These are phyloP conservation scores for Zapus hudsonius DNA, from an alignment of 2,113 vertebrate species.

Conservation along the genomic window DNA sequence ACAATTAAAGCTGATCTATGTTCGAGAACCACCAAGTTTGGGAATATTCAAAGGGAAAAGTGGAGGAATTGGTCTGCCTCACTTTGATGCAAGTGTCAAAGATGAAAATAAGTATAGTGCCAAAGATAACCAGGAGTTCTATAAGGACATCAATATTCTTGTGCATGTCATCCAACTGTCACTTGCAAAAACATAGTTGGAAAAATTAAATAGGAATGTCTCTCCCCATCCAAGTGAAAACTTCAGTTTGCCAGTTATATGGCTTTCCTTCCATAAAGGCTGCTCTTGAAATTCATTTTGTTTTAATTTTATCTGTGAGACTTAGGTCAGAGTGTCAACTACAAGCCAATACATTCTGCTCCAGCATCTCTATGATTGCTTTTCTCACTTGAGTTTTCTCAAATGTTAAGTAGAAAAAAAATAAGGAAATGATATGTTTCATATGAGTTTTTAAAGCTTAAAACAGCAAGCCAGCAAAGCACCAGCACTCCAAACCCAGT, in stretches of 20 bases:
- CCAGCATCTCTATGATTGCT: slow-evolving; percentile 8
- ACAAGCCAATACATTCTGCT: neutral
- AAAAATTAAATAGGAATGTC: neutral
- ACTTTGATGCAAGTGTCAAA: neutral
- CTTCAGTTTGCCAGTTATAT: neutral
- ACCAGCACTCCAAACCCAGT: neutral
- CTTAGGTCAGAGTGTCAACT: neutral
- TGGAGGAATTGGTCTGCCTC: neutral
- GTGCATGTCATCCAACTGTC: neutral
- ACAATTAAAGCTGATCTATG: neutral
- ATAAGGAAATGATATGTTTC: slow-evolving; percentile 60
- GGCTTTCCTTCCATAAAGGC: neutral
- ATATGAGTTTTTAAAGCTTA: slow-evolving; percentile 31
- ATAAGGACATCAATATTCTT: neutral
- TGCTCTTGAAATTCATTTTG: neutral
- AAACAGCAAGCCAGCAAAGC: slow-evolving; percentile 26
- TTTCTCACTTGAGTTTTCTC: slow-evolving; percentile 48
- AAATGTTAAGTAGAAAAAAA: slow-evolving; percentile 39
- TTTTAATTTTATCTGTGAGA: neutral
- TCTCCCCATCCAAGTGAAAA: neutral
- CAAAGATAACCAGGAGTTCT: neutral
- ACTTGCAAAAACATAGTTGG: neutral
- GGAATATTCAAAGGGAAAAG: neutral
- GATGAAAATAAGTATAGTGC: neutral
- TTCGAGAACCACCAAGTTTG: neutral